Evolutionary conservation across 2,888 invertebrate genomes (phyloP), one percentile per base, ranked within the genome.

Genomic region (Orthosia gracilis): DNA sequence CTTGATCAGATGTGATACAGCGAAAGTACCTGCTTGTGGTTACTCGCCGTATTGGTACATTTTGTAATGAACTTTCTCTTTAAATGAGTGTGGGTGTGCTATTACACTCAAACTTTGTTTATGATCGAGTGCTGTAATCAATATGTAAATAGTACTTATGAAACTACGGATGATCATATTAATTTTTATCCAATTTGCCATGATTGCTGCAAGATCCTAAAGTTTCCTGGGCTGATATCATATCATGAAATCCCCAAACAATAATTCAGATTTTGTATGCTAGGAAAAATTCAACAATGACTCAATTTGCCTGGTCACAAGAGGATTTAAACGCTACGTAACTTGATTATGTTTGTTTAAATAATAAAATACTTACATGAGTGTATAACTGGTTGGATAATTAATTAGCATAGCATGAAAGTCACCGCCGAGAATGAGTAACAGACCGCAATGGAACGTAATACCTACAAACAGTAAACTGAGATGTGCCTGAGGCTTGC

Each of bases 31-130:
- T 80, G 83, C 73, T 54, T 59, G 76, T 61, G 59, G 65, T 81
- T 76, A 80, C 83, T 84, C 69, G 80, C 64, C 73, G 80, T 79
- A 80, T 68, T 69, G 70, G 76, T 85, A 74, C 68, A 77, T 80
- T 85, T 85, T 82, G 87, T 85, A 87, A 88, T 87, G 84, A 88
- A 89, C 91, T 91, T 91, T 91, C 91, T 90, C 91, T 90, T 87
- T 88, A 88, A 89, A 88, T 88, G 85, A 85, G 74, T 83, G 76
- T 87, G 85, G 83, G 81, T 79, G 85, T 79, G 74, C 67, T 86
- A 78, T 82, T 87, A 85, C 78, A 78, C 66, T 78, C 72, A 78
- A 83, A 79, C 75, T 76, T 54, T 70, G 65, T 85, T 75, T 87
- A 79, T 85, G 77, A 79, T 73, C 75, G 73, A 85, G 87, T 64